phyloP scores from a whole-genome alignment of 64 coral and sea anemone species.

The Stichodactyla helianthus region DNA sequence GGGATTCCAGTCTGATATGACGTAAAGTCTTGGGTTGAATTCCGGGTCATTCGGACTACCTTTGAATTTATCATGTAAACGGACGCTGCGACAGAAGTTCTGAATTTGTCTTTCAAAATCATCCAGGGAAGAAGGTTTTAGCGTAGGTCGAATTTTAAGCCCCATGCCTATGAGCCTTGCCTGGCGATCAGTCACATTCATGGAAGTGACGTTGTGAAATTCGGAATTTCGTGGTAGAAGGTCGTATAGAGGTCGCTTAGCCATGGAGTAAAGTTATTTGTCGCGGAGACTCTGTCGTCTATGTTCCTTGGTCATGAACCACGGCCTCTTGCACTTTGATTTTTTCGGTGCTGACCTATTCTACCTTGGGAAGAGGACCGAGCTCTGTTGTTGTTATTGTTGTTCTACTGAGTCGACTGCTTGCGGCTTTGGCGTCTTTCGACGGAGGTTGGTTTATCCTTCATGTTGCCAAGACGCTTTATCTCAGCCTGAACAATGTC shows the following conservation, averaged over 20 bases:
- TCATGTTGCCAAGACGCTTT: too few species aligned
- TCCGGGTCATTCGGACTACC: too few species aligned
- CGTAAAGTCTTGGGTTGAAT: too few species aligned
- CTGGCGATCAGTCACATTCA: slow-evolving; percentile 19
- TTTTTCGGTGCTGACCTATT: not conserved
- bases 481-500: too few species aligned
- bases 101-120: slow-evolving; percentile 27
- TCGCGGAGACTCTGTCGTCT: slow-evolving; percentile 23
- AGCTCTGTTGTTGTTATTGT: too few species aligned
- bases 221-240: slow-evolving; percentile 41
- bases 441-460: too few species aligned
- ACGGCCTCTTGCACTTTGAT: slow-evolving; percentile 13
- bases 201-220: slow-evolving; percentile 42
- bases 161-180: slow-evolving; percentile 29
- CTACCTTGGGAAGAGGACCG: too few species aligned
- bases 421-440: too few species aligned
- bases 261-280: slow-evolving; percentile 45
- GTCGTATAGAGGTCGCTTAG: slow-evolving; percentile 37
- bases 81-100: too few species aligned
- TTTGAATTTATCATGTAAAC: too few species aligned
- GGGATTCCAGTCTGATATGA: too few species aligned
- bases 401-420: too few species aligned
- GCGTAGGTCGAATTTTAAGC: slow-evolving; percentile 33
- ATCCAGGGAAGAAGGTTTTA: slow-evolving; percentile 12
- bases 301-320: slow-evolving; percentile 19